Conservation (phyloP, 2,888 invertebrate genomes). For the Drosophila hamatofila region DNA sequence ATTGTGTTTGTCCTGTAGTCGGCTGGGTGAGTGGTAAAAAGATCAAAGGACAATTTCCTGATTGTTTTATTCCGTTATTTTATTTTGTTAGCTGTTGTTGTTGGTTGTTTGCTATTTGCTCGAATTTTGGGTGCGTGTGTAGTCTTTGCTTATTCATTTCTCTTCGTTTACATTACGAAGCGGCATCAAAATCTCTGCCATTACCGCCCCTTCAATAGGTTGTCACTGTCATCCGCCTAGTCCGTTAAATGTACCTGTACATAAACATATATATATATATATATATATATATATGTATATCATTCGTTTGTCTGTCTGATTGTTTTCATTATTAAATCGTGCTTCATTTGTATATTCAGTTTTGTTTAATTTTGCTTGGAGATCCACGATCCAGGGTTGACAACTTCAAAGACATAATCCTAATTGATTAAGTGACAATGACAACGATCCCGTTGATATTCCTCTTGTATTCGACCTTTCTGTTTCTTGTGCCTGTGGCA, state of each 20-base stretch:
- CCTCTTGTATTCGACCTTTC: not conserved
- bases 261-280: not conserved
- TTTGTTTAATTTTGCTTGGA: conserved; percentile 17
- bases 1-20: conserved; percentile 25
- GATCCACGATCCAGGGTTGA: conserved; percentile 10
- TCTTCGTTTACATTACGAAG: conserved; percentile 60
- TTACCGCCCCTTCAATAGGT: conserved; percentile 1
- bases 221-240: not conserved
- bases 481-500: not conserved
- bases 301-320: conserved; percentile 60
- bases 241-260: too few species aligned
- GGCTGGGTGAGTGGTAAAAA: conserved; percentile 44
- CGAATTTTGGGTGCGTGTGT: conserved; percentile 55
- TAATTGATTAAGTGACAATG: conserved; percentile 58
- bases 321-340: conserved; percentile 68
- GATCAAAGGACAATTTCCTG: conserved; percentile 80
- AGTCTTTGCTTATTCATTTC: conserved; percentile 65
- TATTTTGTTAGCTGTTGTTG: conserved; percentile 68
- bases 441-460: conserved; percentile 1
- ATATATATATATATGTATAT: not conserved
- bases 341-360: conserved; percentile 59
- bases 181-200: conserved; percentile 9
- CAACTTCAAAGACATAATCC: conserved; percentile 42
- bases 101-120: conserved; percentile 34
- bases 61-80: conserved; percentile 79